phyloP scores from a whole-genome alignment of 1,140 invertebrate genomes.

The Himalopsyche phryganea region DNA sequence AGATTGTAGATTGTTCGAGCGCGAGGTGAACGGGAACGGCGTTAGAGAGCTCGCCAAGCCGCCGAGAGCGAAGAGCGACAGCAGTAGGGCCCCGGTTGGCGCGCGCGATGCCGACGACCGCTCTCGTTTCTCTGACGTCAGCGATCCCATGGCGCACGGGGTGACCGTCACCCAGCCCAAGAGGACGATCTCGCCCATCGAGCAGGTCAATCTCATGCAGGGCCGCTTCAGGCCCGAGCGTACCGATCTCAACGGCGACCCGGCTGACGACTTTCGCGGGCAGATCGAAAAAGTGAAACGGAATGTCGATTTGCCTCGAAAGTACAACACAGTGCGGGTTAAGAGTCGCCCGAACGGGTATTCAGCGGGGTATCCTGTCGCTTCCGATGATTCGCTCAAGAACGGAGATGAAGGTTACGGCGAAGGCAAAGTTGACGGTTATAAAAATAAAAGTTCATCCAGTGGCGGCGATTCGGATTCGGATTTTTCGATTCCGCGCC shows the following conservation, averaged over 20 bases:
- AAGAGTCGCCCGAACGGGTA: constrained; percentile 38
- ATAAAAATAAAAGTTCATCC: constrained; percentile 48
- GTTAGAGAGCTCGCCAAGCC: constrained; percentile 43
- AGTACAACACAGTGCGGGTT: constrained; percentile 46
- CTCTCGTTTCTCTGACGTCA: constrained; percentile 13
- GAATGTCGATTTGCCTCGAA: not conserved
- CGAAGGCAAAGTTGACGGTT: not conserved
- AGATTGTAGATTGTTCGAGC: constrained; percentile 20
- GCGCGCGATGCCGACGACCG: constrained; percentile 17
- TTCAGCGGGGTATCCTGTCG: not conserved
- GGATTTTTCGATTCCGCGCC: constrained; percentile 76
- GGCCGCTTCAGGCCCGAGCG: constrained; percentile 11
- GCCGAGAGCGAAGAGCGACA: constrained; percentile 51
- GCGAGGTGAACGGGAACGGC: constrained; percentile 20
- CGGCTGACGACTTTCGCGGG: not conserved
- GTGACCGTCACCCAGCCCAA: constrained; percentile 53
- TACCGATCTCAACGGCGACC: not conserved
- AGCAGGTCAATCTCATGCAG: constrained; percentile 50
- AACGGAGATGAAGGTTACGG: not conserved
- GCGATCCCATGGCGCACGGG: constrained; percentile 21
- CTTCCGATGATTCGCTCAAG: constrained; percentile 16
- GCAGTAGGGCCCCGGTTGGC: constrained; percentile 41
- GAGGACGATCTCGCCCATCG: constrained; percentile 50
- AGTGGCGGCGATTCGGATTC: constrained; percentile 52
- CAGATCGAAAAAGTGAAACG: too few species aligned